These are phyloP conservation scores for Anthoscopus minutus DNA, from an alignment of 2,113 vertebrate species.

Conservation along the genomic window DNA sequence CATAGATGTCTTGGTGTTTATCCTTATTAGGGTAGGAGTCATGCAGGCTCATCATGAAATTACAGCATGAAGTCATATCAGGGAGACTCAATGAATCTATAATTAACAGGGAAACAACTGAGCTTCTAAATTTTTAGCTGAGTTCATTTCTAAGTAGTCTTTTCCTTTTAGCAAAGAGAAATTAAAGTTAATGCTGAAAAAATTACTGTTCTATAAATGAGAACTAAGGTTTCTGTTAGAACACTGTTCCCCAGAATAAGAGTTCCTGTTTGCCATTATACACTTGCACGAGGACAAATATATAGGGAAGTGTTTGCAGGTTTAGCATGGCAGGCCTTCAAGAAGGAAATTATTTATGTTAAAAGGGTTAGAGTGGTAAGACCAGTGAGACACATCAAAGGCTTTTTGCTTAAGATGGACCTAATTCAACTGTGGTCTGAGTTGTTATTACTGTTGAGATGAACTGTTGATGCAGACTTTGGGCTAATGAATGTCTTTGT, in stretches of 20 bases:
- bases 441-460: background rate
- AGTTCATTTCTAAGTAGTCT: background rate
- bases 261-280: background rate
- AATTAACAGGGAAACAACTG: background rate
- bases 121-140: background rate
- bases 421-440: background rate
- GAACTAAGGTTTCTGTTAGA: background rate
- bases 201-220: background rate
- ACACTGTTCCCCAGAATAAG: background rate
- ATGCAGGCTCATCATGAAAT: background rate
- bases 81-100: background rate
- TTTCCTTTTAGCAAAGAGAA: background rate
- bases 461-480: background rate
- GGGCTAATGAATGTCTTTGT: background rate
- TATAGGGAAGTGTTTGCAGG: background rate
- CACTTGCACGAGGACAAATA: background rate
- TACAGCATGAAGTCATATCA: background rate
- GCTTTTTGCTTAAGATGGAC: background rate
- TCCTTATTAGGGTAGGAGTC: background rate
- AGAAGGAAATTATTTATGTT: background rate
- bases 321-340: background rate
- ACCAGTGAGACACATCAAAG: background rate
- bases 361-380: background rate
- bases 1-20: background rate
- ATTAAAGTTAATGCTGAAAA: background rate